phyloP scores from a whole-genome alignment of 2,888 invertebrate species.

The Argynnis bischoffii region DNA sequence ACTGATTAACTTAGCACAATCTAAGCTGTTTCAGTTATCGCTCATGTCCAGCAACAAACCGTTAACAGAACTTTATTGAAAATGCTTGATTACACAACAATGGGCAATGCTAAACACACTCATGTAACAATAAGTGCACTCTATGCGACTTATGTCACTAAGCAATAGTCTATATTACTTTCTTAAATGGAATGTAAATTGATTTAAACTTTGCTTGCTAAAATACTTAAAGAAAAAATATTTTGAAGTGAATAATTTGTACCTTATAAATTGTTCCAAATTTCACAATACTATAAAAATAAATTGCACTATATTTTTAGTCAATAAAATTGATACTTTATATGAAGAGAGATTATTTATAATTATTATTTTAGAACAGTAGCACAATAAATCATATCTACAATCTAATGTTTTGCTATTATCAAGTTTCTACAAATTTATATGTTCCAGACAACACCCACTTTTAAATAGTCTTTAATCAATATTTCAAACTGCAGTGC shows the following conservation, averaged over 20 bases:
- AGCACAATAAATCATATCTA: no score
- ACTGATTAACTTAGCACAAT: slow-evolving; percentile 61
- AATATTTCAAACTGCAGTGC: slow-evolving; percentile 35
- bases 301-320: no score
- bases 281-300: no score
- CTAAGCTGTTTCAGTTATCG: slow-evolving; percentile 58
- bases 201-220: no score
- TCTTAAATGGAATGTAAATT: slow-evolving; percentile 4
- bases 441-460: slow-evolving; percentile 27
- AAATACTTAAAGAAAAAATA: no score
- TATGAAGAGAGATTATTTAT: no score
- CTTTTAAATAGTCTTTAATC: slow-evolving; percentile 12
- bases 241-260: no score
- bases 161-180: slow-evolving; percentile 28
- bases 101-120: slow-evolving; percentile 65
- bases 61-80: slow-evolving; percentile 75
- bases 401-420: not conserved
- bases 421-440: not conserved
- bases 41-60: slow-evolving; percentile 60
- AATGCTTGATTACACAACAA: slow-evolving; percentile 78
- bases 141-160: slow-evolving; percentile 43
- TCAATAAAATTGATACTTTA: no score
- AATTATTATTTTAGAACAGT: no score
- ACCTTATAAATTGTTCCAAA: no score
- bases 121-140: slow-evolving; percentile 60